Evolutionary conservation across 2,888 invertebrate species (phyloP).

Genomic region (Caenorhabditis doughertyi): DNA sequence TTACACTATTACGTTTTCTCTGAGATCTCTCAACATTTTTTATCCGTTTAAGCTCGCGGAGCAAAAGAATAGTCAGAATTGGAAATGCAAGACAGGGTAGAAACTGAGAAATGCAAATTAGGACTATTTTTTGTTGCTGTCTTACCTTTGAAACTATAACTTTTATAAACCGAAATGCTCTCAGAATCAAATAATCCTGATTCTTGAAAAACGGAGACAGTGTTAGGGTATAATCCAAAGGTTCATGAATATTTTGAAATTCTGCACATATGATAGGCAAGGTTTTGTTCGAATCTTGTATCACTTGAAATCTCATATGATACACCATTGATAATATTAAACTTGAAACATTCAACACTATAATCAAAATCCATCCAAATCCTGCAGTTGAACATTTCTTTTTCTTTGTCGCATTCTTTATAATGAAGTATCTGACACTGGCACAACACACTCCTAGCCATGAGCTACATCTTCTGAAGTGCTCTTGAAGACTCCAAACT

Average conservation of each 20-base stretch:
- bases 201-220: neutral
- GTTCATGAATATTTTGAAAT: slow-evolving; percentile 19
- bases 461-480: slow-evolving; percentile 29
- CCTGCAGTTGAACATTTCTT: neutral
- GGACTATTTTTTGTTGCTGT: no score
- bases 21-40: neutral
- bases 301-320: neutral
- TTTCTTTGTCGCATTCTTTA: neutral
- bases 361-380: neutral
- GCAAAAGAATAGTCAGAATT: slow-evolving; percentile 3
- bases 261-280: slow-evolving; percentile 28
- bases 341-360: neutral
- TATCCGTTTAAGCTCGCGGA: neutral
- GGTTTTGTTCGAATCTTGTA: neutral
- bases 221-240: neutral
- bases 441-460: slow-evolving; percentile 35
- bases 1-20: neutral
- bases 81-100: slow-evolving; percentile 32
- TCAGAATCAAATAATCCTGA: neutral
- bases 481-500: slow-evolving; percentile 24
- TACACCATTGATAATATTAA: neutral
- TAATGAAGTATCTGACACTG: neutral
- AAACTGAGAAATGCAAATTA: slow-evolving; percentile 7
- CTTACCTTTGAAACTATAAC: slow-evolving; percentile 16
- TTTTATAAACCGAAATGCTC: slow-evolving; percentile 9